Evolutionary conservation across 2,113 vertebrate genomes (phyloP), one percentile per base, ranked within the genome.

Genomic region (Holacanthus passer): DNA sequence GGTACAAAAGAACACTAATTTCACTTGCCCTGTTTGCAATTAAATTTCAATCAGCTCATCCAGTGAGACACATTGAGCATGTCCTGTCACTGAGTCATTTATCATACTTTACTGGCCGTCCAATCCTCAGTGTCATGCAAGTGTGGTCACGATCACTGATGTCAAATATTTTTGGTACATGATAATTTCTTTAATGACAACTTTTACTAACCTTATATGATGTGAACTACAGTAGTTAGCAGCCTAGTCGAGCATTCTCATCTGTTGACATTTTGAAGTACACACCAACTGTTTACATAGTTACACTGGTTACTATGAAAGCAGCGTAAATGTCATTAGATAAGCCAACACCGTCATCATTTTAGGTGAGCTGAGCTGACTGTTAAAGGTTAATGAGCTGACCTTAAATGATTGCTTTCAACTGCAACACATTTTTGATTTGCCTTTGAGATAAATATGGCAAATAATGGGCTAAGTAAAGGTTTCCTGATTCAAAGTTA

Each of bases 241-340:
- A 52, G 7, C 19, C 11, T 39, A 31, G 47, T 64, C 12, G 0
- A 17, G n/a, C 29, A 29, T 39, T 65, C 22, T 64, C 37, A 45
- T 10, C 5, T 72, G 32, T 62, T 79, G 9, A 64, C 27, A 79
- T 20, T 70, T n/a, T 31, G 8, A 53, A 53, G 16, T 20, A 47
- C 45, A 53, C 14, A 29, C 2, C 52, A 20, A 43, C 20, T 45
- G 7, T 32, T 47, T 22, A 48, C 24, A 67, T n/a, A 32, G 50
- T 67, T 39, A 41, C 8, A 12, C 5, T 41, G 69, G 78, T 80
- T 48, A 39, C 48, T 65, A 72, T 27, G 39, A 67, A 41, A 60
- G 62, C 53, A 60, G 41, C 1, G 20, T 27, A 32, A 73, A 67
- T 52, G 32, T 37, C 3, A 17, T 58, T n/a, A 22, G 52, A 58